Base-by-base conservation (phyloP, 2,113 vertebrate genomes). In the Stomatorhinus ivindoensis region DNA sequence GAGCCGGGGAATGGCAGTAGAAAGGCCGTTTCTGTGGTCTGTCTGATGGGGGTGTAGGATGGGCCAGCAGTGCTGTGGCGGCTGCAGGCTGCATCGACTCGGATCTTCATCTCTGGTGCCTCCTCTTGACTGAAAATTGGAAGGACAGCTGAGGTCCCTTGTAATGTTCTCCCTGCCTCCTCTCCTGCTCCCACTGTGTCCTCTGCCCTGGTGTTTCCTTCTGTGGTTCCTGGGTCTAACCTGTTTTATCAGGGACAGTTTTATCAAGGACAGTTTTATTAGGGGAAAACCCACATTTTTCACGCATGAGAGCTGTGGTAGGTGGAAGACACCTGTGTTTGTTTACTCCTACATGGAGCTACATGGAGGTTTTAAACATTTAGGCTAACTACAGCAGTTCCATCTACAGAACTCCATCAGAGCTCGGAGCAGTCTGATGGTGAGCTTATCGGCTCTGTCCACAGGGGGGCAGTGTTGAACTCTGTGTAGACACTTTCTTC, bases 381-480 rank as follows among this genome's bases (percentile, higher is more conserved):
- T 84, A 9, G 21, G 44, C 4, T 8, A 19, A 7, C 5, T 35
- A 42, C 35, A 10, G 27, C 17, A 83, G 5, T 21, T 47, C 24
- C 42, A 21, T 44, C 42, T 19, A 13, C 44, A 84, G 82, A 84
- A 47, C 42, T 47, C 24, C 39, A 51, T 51, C 50, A 51, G 2
- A 51, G 39, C 44, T n/a, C 39, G 8, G 7, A 21, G 44, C 82
- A 47, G 24, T n/a, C 21, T 44, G n/a, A 13, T 50, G 48, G 46
- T 53, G 53, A 31, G 17, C 42, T 61, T 46, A 15, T 42, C n/a
- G 17, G 24, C 15, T 88, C 17, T 65, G 44, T 92, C 94, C 95
- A 95, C 92, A 83, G 21, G 95, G 90, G 83, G 94, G 95, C 95
- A 95, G 93, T 91, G 90, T 91, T 90, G 89, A 35, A 80, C 89